These are phyloP conservation scores for Podarcis raffonei DNA, from an alignment of 2,113 vertebrate genomes.

Conservation along the genomic window DNA sequence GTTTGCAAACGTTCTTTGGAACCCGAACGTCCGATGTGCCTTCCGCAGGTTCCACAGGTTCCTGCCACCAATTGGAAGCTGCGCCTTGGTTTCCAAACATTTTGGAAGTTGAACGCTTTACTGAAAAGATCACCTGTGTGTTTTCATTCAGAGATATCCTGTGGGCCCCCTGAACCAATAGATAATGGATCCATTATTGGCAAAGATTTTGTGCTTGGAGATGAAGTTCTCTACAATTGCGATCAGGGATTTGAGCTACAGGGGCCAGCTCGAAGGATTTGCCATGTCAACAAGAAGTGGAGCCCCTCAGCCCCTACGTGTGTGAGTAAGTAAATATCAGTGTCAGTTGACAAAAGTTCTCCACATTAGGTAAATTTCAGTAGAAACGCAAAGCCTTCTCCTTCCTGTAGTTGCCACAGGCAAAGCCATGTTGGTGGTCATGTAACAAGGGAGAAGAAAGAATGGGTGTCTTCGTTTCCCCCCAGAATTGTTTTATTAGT, in stretches of 20 bases:
- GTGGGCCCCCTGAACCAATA: constrained; percentile 57
- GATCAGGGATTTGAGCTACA: constrained; percentile 69
- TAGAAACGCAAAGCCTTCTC: not conserved
- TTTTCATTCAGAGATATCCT: constrained; percentile 60
- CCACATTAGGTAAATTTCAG: not conserved
- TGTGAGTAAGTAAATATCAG: constrained; percentile 55
- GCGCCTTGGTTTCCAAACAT: too few species aligned
- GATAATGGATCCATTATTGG: constrained; percentile 66
- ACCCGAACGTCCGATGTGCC: too few species aligned
- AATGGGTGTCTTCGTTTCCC: too few species aligned
- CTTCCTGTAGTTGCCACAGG: not conserved
- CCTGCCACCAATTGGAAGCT: too few species aligned
- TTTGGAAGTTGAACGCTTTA: too few species aligned
- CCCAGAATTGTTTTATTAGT: too few species aligned
- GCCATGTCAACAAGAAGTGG: constrained; percentile 71
- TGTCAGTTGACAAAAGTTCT: not conserved
- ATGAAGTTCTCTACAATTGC: constrained; percentile 70
- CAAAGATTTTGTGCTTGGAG: constrained; percentile 59
- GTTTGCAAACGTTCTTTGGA: too few species aligned
- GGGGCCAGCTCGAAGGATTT: constrained; percentile 70
- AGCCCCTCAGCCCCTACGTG: constrained; percentile 57
- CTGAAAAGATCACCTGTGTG: not conserved
- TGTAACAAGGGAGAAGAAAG: too few species aligned
- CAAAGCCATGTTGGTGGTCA: not conserved
- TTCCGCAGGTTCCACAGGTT: too few species aligned